Evolutionary conservation across 2,113 vertebrate species (phyloP).

Genomic region (Atherinomorus stipes): DNA sequence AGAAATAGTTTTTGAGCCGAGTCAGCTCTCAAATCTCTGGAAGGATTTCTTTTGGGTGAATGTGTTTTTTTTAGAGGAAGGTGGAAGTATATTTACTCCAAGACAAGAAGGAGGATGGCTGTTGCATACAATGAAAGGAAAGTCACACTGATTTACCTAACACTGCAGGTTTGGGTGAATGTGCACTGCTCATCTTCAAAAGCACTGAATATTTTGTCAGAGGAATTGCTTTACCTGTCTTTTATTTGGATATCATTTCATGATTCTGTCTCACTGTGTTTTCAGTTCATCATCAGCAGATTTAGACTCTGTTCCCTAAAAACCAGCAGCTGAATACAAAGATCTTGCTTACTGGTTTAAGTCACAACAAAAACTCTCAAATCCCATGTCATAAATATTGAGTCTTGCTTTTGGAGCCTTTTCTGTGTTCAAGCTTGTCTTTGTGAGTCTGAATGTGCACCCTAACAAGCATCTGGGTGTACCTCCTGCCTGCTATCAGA

Average conservation of each 20-base stretch:
- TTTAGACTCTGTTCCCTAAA: conserved; percentile 1
- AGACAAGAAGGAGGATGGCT: not conserved
- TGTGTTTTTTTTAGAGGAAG: conserved; percentile 6
- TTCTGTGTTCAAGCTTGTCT: conserved; percentile 3
- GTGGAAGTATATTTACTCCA: conserved; percentile 1
- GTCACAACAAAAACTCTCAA: conserved; percentile 4
- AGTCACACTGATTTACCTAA: conserved; percentile 19
- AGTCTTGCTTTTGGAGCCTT: conserved; percentile 5
- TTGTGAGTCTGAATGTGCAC: not conserved
- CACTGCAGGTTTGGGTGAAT: not conserved
- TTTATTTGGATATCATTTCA: not conserved
- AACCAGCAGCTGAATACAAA: not conserved
- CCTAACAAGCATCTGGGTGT: not conserved
- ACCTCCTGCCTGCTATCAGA: conserved; percentile 5
- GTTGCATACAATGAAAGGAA: not conserved
- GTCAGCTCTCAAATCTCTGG: conserved; percentile 54
- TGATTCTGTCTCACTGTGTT: too few relatives aligned
- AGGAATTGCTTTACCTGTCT: not conserved
- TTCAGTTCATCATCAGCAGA: not conserved
- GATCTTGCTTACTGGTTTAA: not conserved
- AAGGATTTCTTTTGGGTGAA: conserved; percentile 48
- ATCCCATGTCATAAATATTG: not conserved
- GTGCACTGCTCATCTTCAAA: not conserved
- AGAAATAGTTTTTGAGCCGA: conserved; percentile 40
- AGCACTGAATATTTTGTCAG: not conserved